phyloP scores from a whole-genome alignment of 2,888 invertebrate species.

The Aleiodes testaceus region DNA sequence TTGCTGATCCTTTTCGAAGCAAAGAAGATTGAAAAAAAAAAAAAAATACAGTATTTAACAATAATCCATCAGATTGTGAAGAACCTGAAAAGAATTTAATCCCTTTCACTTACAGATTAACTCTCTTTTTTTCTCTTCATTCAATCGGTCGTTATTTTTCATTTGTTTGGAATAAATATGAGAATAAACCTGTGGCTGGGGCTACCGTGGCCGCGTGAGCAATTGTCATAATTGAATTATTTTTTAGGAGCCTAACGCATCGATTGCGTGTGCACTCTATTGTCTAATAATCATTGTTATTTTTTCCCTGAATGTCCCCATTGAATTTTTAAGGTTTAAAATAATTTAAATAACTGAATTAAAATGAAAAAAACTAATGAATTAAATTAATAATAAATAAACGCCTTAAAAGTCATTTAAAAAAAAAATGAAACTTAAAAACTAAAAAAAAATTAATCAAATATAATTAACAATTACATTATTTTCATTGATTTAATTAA shows the following conservation, averaged over 20 bases:
- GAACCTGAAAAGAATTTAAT: neutral
- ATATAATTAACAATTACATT: constrained; percentile 30
- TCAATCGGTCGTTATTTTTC: constrained; percentile 25
- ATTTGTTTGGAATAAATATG: neutral
- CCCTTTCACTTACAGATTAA: constrained; percentile 19
- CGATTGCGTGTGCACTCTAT: constrained; percentile 52
- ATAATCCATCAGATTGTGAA: constrained; percentile 2
- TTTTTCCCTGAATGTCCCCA: constrained; percentile 43
- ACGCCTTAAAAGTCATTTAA: constrained; percentile 18
- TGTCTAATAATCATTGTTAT: constrained; percentile 24
- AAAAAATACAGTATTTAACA: too few species aligned
- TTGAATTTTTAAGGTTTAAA: neutral
- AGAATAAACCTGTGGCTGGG: constrained; percentile 13
- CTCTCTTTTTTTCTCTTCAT: neutral
- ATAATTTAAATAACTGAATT: constrained; percentile 49
- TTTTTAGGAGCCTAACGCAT: constrained; percentile 27
- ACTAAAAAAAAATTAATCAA: constrained; percentile 33
- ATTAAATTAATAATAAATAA: constrained; percentile 53
- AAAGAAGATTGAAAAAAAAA: too few species aligned
- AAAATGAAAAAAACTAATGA: constrained; percentile 46
- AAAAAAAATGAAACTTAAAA: constrained; percentile 28
- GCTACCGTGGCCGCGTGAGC: constrained; percentile 25
- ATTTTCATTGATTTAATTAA: constrained; percentile 44
- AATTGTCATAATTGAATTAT: neutral
- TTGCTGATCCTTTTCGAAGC: constrained; percentile 10